Percentiles rank a stretch among this genome's conserved stretches.
These are phyloP conservation scores for Tricholauxania praeusta DNA, from an alignment of 2,888 invertebrate genomes.

Conservation along the genomic window DNA sequence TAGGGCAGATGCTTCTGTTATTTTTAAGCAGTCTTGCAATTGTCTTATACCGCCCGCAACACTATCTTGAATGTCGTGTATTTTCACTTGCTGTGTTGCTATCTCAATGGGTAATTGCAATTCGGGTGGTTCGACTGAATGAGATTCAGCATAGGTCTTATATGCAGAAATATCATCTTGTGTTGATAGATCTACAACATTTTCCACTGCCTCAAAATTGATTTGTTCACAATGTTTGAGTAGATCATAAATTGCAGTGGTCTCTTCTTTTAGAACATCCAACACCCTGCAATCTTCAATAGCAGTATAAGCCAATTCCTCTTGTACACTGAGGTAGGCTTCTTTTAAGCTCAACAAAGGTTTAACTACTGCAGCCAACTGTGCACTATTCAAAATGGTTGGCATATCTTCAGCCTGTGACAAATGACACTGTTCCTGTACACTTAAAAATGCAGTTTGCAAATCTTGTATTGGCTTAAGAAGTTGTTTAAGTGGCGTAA, in stretches of 20 bases:
- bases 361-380: constrained; percentile 51
- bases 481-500: constrained; percentile 59
- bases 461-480: constrained; percentile 64
- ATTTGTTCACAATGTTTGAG: constrained; percentile 60
- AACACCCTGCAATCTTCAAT: constrained; percentile 51
- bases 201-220: constrained; percentile 66
- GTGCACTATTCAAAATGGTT: constrained; percentile 43
- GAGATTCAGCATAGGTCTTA: constrained; percentile 70
- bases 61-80: constrained; percentile 47
- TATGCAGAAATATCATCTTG: constrained; percentile 73
- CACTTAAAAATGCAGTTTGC: constrained; percentile 58
- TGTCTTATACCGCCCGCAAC: constrained; percentile 62
- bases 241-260: constrained; percentile 49
- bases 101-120: constrained; percentile 30
- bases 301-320: constrained; percentile 45
- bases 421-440: constrained; percentile 62
- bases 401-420: constrained; percentile 51
- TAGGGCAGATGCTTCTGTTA: constrained; percentile 48
- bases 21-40: constrained; percentile 59
- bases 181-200: constrained; percentile 71
- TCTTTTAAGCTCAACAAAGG: constrained; percentile 53
- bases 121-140: constrained; percentile 31
- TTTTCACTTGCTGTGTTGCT: constrained; percentile 41
- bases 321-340: constrained; percentile 53
- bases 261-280: constrained; percentile 49